Evolutionary conservation across 2,888 invertebrate species (phyloP), one percentile per base, ranked within the genome.

Genomic region (Criorhina ranunculi): DNA sequence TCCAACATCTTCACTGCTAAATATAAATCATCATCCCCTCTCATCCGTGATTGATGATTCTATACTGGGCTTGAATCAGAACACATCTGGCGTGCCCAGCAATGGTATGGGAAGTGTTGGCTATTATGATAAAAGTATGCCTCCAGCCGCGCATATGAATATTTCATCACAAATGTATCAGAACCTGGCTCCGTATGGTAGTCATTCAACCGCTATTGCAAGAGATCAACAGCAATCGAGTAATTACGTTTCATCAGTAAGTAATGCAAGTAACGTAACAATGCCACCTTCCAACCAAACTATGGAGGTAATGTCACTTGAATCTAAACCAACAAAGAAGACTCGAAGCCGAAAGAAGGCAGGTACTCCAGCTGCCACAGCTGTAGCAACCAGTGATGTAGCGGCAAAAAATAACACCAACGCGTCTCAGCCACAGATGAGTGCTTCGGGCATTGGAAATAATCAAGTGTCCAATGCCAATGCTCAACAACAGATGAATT

Each of bases 141-240:
- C 94, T 88, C 93, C 94, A 90, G 93, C 94, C 0, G 93, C 94
- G 0, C 94, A 94, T 66, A 93, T 94, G 91, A 94, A 93, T 87
- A 93, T 93, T 78, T 93, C 93, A 88, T 69, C 92, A 92, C 87
- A 85, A 92, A 93, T 86, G 89, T 91, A 86, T 60, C 88, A 88
- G 70, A 88, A 88, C 64, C 70, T 89, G 9, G 79, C 88, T 12
- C 80, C 88, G 5, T 85, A 85, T 66, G 66, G 75, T 3, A 72
- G 53, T 11, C 85, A 82, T 79, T 69, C 67, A 33, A 49, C 49
- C 19, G 44, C 80, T 81, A 69, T 88, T 80, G 62, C 87, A 19
- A 81, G 76, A 51, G 81, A 86, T 2, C 86, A 81, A 86, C 85
- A 87, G 35, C 86, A 86, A 24, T 29, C 73, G 5, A 44, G 62